Conservation (phyloP, 2,797 vertebrate genomes). For the Sebastes alutus region DNA sequence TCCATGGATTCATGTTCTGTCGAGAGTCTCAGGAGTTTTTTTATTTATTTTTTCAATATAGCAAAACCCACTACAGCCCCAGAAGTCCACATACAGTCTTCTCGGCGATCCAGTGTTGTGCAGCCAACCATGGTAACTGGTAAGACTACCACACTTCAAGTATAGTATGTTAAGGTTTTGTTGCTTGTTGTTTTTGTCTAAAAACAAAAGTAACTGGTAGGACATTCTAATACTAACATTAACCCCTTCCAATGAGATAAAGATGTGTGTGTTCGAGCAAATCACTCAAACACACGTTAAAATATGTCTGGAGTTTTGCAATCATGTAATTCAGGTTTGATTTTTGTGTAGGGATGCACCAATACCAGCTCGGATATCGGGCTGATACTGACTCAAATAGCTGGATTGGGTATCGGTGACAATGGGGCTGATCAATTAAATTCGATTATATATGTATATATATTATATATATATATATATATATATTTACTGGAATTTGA, state of each 20-base stretch:
- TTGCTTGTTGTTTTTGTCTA: not conserved
- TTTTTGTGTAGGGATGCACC: too few species aligned
- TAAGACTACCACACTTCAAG: not conserved
- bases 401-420: too few species aligned
- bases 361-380: too few species aligned
- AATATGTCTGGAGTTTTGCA: not conserved
- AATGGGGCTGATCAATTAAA: too few species aligned
- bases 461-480: too few species aligned
- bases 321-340: not conserved
- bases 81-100: not conserved
- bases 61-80: slow-evolving; percentile 10
- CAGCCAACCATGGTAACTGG: slow-evolving; percentile 11
- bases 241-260: not conserved
- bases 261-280: not conserved
- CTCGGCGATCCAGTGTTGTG: not conserved
- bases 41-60: slow-evolving; percentile 1
- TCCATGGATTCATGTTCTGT: not conserved
- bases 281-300: not conserved
- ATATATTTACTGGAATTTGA: too few species aligned
- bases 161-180: not conserved
- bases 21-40: not conserved
- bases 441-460: too few species aligned
- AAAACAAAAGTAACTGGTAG: not conserved
- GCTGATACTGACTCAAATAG: too few species aligned
- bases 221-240: not conserved